Conservation (phyloP, 2,113 vertebrate genomes). For the Lycaon pictus region DNA sequence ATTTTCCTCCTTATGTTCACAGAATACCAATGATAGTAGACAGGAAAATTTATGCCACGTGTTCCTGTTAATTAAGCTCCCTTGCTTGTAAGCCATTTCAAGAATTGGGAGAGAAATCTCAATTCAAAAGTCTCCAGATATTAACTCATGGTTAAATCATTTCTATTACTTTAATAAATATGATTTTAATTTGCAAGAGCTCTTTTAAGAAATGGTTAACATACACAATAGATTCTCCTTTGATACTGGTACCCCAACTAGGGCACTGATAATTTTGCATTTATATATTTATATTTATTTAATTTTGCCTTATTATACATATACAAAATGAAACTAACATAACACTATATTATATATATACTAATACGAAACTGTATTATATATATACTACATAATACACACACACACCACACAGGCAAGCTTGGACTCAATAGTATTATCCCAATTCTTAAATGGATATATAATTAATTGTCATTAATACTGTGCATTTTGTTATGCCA, state of each 20-base stretch:
- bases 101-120: slow-evolving; percentile 30
- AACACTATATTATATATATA: background rate
- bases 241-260: background rate
- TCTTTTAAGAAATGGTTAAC: slow-evolving; percentile 19
- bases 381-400: background rate
- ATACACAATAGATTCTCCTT: background rate
- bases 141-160: slow-evolving; percentile 40
- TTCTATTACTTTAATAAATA: slow-evolving; percentile 10
- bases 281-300: too few relatives aligned
- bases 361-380: background rate
- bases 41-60: slow-evolving; percentile 44
- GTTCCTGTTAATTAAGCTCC: slow-evolving; percentile 72
- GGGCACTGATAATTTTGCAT: background rate
- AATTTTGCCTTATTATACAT: too few relatives aligned
- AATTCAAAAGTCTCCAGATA: slow-evolving; percentile 30
- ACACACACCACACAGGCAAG: background rate
- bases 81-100: slow-evolving; percentile 30
- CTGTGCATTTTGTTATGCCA: background rate
- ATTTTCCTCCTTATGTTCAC: slow-evolving; percentile 47
- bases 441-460: background rate
- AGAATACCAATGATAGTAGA: slow-evolving; percentile 30
- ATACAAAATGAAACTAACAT: background rate
- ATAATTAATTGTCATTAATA: background rate
- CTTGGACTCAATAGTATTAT: background rate
- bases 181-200: slow-evolving; percentile 13